Base-by-base conservation (phyloP, 2,113 vertebrate genomes). In the Cyphomyrus plagiostoma region DNA sequence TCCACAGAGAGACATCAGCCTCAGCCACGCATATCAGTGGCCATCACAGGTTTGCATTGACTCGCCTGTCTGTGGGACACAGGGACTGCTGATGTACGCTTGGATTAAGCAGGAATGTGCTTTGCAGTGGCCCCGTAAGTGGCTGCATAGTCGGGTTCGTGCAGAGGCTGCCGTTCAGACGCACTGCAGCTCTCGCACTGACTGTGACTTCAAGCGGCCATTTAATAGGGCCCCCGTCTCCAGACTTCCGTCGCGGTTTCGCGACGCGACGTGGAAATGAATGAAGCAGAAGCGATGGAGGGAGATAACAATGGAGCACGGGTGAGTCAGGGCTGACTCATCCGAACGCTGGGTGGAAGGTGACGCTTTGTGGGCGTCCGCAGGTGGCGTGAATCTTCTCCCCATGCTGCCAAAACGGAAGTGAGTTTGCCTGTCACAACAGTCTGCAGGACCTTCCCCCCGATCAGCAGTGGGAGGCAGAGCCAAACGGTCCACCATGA, bases 401-500 rank as follows among this genome's bases (percentile, higher is more conserved):
- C 19, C 49, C 15, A 23, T 21, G 52, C 35, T 48, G 74, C 50
- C 74, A 46, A 70, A 35, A 39, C 88, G 89, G 91, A 88, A 92
- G 88, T 66, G 84, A 88, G 10, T 70, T 11, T 17, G 88, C 85
- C 50, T 74, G 35, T 88, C 56, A 53, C 87, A 89, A 86, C 39
- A 19, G 84, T 91, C 91, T 90, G 15, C 70, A 91, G 91, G 91
- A 92, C 49, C 53, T 90, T 35, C 91, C 88, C 91, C 90, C 90
- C 88, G 11, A 92, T 39, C 42, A 91, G 88, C 88, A 92, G 91
- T 83, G 46, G 6, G 85, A 52, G 23, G 48, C 50, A 89, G 91
- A 88, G 88, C 92, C 92, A 92, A 90, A 90, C 90, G 82, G 92
- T 90, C 90, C 91, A 91, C 90, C 4, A 42, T 6, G 11, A 35